Base-by-base conservation (phyloP, 2,797 vertebrate genomes). In the Microhierax caerulescens region DNA sequence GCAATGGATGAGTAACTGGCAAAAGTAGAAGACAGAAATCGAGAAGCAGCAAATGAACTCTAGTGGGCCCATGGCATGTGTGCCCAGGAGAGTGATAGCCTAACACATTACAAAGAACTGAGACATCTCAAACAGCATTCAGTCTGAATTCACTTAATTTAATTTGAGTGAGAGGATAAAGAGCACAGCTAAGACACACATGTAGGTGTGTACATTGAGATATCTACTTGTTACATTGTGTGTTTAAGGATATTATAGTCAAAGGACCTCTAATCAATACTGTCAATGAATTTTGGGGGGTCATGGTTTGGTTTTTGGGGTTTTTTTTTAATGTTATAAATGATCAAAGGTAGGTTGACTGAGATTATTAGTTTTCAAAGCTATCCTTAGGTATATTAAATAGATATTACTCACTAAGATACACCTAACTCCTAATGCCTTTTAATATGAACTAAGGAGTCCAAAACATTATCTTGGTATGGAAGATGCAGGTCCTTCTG, bases 21-120 rank as follows among this genome's bases (percentile, higher is more conserved):
- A 79, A 68, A 76, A 57, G 22, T 5, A 63, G 34, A 69, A 47
- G 21, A 65, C 12, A 78, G 57, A 61, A 61, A 36, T 9, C 20
- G 16, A 56, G 30, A 63, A 82, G 27, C 23, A 74, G 6, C 30
- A 74, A 36, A 41, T 43, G 17, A 32, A 41, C 8, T n/a, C 53
- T 47, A 41, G 27, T 27, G 14, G 10, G n/a, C 47, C 11, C 4
- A 43, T 21, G 4, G 2, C 19, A 39, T 28, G 23, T 0, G 0
- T 43, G 32, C 11, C 30, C 10, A 48, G 21, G 37, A 82, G 32
- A 57, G 7, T 3, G 23, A 57, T 4, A 27, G 23, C n/a, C 30
- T 41, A 53, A 21, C 4, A 63, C 5, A 17, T 21, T 53, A 28
- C 21, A 70, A 47, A 39, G 39, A 34, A 21, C 9, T 36, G 51